These are phyloP conservation scores for Baronia brevicornis DNA, from an alignment of 2,888 invertebrate species.

Conservation along the genomic window DNA sequence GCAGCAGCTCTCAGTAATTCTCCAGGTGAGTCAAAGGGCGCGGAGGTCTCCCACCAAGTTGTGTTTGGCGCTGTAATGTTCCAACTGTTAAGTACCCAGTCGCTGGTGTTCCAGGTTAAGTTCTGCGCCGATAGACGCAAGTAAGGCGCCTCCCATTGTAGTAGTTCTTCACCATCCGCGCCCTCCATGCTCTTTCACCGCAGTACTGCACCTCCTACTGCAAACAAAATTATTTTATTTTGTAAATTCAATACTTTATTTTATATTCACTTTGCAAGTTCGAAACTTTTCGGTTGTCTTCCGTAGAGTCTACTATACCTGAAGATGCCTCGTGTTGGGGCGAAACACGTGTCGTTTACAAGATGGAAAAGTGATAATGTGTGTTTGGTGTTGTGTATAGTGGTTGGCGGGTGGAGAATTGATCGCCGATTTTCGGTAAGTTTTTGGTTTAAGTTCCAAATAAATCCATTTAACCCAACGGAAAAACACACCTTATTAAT, in stretches of 20 bases:
- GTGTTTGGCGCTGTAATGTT: slow-evolving; percentile 50
- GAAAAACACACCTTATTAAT: no score
- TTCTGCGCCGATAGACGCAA: slow-evolving; percentile 49
- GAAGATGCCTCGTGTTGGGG: no score
- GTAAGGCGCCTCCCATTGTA: slow-evolving; percentile 64
- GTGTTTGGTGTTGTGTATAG: no score
- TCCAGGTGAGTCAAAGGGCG: slow-evolving; percentile 66
- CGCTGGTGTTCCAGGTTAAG: slow-evolving; percentile 50
- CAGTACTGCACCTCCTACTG: slow-evolving; percentile 45
- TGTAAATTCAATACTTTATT: background rate
- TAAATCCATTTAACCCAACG: no score
- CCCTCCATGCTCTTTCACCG: slow-evolving; percentile 70
- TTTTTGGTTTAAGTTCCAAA: no score
- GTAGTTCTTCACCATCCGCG: slow-evolving; percentile 60
- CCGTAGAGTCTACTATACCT: no score
- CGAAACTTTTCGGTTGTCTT: no score
- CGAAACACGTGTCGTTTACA: no score
- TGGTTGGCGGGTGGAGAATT: no score
- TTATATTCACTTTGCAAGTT: background rate
- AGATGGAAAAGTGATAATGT: no score
- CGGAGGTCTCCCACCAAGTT: slow-evolving; percentile 59
- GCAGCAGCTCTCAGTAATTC: slow-evolving; percentile 77
- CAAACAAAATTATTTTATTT: background rate
- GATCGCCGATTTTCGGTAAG: no score
- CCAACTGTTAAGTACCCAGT: slow-evolving; percentile 47